Conservation (phyloP, 2,888 invertebrate species). For the Papilio gigon region DNA sequence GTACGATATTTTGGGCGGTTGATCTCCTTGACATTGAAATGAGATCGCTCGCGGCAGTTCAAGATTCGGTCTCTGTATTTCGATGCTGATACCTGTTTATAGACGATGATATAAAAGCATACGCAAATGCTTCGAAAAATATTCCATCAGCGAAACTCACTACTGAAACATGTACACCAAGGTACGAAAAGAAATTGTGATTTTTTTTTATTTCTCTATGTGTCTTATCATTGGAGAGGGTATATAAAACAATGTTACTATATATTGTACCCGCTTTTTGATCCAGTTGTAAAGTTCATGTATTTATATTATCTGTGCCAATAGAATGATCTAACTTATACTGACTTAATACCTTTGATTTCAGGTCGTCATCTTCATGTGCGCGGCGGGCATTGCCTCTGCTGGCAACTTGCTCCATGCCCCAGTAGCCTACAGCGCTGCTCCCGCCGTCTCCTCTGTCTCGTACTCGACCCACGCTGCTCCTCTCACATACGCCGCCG, state of each 20-base stretch:
- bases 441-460: slow-evolving; percentile 71
- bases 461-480: slow-evolving; percentile 52
- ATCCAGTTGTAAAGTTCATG: background rate
- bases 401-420: slow-evolving; percentile 81
- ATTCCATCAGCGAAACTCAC: slow-evolving; percentile 69
- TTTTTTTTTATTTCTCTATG: background rate
- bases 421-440: slow-evolving; percentile 77
- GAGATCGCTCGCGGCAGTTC: slow-evolving; percentile 61
- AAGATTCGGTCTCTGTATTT: slow-evolving; percentile 25
- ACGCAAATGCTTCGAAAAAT: slow-evolving; percentile 67
- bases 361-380: slow-evolving; percentile 81
- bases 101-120: slow-evolving; percentile 73
- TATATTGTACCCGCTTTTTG: background rate
- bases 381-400: slow-evolving; percentile 83
- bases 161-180: slow-evolving; percentile 77
- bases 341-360: slow-evolving; percentile 39
- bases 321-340: background rate
- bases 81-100: slow-evolving; percentile 65
- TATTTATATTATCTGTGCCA: too few species aligned
- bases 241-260: background rate
- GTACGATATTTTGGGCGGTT: slow-evolving; percentile 51
- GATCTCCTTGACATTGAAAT: slow-evolving; percentile 75
- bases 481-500: slow-evolving; percentile 56
- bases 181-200: slow-evolving; percentile 55
- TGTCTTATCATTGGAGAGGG: background rate